phyloP scores from a whole-genome alignment of 1,140 invertebrate genomes.

The Drosophila guanche region DNA sequence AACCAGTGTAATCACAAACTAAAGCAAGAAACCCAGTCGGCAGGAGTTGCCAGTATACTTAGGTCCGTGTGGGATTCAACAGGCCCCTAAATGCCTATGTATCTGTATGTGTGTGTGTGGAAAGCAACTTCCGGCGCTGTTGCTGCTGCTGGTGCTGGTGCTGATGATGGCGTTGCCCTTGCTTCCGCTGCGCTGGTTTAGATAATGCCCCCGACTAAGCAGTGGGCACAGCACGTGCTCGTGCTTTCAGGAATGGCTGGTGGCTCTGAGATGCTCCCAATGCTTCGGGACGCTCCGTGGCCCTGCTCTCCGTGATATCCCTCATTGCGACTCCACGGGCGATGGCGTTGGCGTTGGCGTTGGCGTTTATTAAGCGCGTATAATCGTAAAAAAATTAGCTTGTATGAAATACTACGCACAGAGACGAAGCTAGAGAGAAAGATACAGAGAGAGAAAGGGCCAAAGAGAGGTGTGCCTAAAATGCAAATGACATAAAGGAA shows the following conservation, averaged over 20 bases:
- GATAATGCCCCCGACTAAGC: constrained; percentile 48
- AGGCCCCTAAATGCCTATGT: neutral
- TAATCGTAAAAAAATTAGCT: constrained; percentile 74
- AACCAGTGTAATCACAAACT: constrained; percentile 33
- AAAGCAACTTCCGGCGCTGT: constrained; percentile 32
- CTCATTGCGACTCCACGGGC: constrained; percentile 44
- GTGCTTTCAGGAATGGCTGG: constrained; percentile 1
- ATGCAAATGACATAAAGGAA: constrained; percentile 46
- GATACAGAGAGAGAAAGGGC: neutral
- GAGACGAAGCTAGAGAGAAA: constrained; percentile 9
- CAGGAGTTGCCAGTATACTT: constrained; percentile 30
- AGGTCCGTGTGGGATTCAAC: neutral
- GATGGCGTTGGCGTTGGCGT: constrained; percentile 7
- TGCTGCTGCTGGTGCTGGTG: constrained; percentile 15
- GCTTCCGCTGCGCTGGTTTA: constrained; percentile 44
- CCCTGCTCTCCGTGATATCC: constrained; percentile 34
- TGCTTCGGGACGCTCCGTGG: constrained; percentile 13
- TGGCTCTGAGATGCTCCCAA: constrained; percentile 7
- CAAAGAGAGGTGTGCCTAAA: constrained; percentile 22
- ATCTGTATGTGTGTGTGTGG: constrained; percentile 12
- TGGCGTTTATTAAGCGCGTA: constrained; percentile 65
- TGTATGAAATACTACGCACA: constrained; percentile 53
- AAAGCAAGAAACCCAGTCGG: constrained; percentile 32
- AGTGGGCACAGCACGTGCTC: constrained; percentile 56
- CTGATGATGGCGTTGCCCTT: constrained; percentile 39